phyloP scores from a whole-genome alignment of 2,113 vertebrate genomes.

The Tringa solitaria region DNA sequence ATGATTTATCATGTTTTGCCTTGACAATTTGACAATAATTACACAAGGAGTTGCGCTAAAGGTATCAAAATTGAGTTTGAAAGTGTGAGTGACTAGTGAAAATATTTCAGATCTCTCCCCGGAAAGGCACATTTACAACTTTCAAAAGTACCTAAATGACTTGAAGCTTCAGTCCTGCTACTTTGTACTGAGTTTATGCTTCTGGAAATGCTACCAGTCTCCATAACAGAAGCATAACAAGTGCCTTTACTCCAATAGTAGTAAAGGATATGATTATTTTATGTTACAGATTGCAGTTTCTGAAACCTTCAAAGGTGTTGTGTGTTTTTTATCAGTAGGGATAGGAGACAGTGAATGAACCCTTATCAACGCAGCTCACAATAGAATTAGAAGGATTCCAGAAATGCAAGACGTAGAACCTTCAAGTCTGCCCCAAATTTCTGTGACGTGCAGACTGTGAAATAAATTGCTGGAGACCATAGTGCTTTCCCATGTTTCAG shows the following conservation, averaged over 20 bases:
- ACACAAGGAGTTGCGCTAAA: neutral
- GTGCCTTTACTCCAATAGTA: neutral
- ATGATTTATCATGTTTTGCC: neutral
- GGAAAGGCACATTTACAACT: neutral
- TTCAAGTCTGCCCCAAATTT: neutral
- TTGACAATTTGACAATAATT: neutral
- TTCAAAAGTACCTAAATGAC: neutral
- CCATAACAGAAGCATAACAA: neutral
- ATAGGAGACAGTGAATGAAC: neutral
- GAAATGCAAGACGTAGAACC: neutral
- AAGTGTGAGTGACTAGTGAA: neutral
- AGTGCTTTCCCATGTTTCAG: neutral
- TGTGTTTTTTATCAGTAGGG: neutral
- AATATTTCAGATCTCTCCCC: neutral
- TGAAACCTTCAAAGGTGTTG: neutral
- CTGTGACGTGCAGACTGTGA: neutral
- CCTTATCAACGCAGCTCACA: neutral
- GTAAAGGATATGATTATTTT: neutral
- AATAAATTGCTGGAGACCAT: neutral
- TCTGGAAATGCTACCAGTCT: neutral
- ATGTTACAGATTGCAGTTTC: neutral
- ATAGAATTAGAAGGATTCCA: neutral
- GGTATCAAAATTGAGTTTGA: neutral
- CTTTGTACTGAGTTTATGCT: neutral
- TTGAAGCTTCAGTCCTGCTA: neutral